A percentile compares a stretch with the other conserved stretches of the same genome.
These are phyloP conservation scores for Stichodactyla mertensii DNA, from an alignment of 64 coral and sea anemone species.

Conservation along the genomic window DNA sequence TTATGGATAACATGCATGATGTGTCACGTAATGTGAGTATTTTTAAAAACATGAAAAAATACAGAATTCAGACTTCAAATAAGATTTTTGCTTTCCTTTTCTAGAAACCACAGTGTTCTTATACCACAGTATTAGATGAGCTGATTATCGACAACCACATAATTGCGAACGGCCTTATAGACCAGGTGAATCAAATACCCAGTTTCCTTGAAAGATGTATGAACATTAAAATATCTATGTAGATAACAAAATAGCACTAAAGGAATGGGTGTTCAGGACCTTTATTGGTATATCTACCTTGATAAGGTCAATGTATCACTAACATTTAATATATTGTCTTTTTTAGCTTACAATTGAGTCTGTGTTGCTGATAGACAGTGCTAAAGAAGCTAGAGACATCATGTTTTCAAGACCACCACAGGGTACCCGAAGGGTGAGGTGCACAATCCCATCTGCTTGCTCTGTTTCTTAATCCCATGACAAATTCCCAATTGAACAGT, in stretches of 20 bases:
- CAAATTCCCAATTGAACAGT: too few species aligned
- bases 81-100: background rate
- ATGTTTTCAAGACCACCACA: conserved; percentile 69
- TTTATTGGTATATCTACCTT: too few species aligned
- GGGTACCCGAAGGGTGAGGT: conserved; percentile 72
- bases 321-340: background rate
- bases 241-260: too few species aligned
- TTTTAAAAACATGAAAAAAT: background rate
- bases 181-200: conserved; percentile 52
- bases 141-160: conserved; percentile 78
- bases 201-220: background rate
- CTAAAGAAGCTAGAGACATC: conserved; percentile 74
- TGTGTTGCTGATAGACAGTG: conserved; percentile 71
- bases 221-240: too few species aligned
- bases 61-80: too few species aligned
- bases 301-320: too few species aligned
- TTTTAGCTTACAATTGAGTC: conserved; percentile 56
- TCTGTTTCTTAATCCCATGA: too few species aligned
- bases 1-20: conserved; percentile 77
- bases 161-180: conserved; percentile 88
- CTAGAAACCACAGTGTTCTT: conserved; percentile 71
- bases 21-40: conserved; percentile 62
- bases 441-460: too few species aligned
- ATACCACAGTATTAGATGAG: conserved; percentile 73
- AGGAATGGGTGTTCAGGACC: too few species aligned